Evolutionary conservation across 2,797 vertebrate genomes (phyloP), one percentile per base, ranked within the genome.

Genomic region (Erithacus rubecula): DNA sequence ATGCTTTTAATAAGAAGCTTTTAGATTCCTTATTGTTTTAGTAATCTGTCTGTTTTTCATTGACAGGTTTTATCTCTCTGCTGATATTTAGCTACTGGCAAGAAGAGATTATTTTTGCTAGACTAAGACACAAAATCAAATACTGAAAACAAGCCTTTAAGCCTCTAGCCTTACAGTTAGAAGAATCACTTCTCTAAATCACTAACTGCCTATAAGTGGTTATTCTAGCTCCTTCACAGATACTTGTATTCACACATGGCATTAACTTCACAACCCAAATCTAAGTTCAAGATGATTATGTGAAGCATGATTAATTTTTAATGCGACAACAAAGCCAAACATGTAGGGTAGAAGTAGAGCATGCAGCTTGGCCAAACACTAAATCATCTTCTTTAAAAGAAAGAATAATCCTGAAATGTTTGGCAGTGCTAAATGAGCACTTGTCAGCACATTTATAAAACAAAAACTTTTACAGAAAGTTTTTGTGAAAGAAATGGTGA

Each of bases 221-320:
- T 90, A 53, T 84, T 82, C 32, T 51, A 82, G 8, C 41, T 87
- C 12, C 64, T 90, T 92, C 75, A 87, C 26, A 80, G 27, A 79
- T 68, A 74, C 34, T 90, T 0, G 0, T 72, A 68, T 32, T 77
- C 75, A 83, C 3, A 26, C 36, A 77, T 27, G 27, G 34, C 27
- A 94, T 80, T 87, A 83, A 65, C 37, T 90, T 65, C 56, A 10
- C 52, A 84, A 82, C 76, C 47, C 60, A 91, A 88, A 88, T 49
- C 53, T 58, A 68, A 90, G 84, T 84, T 92, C 52, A 80, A 89
- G 67, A 71, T 58, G 77, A 90, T 93, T 92, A 82, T 67, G 32
- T 89, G 83, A 86, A 93, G 49, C 70, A 65, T 63, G 59, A 87
- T 89, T 91, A 84, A 89, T 94, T 84, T 93, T 82, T 84, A 92